Evolutionary conservation across 2,113 vertebrate species (phyloP).

Genomic region (Pholis gunnellus): DNA sequence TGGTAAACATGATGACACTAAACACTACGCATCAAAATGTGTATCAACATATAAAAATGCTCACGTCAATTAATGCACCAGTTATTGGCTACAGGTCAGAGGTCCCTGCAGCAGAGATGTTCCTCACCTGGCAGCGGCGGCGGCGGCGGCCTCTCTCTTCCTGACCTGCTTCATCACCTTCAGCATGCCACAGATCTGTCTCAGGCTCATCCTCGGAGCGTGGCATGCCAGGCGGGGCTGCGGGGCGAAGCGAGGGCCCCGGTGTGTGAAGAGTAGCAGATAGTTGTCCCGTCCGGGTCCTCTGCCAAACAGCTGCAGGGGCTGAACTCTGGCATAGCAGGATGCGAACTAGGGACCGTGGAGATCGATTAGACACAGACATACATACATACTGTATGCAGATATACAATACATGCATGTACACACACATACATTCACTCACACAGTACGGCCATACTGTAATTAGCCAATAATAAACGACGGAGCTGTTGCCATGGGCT

Average conservation of each 20-base stretch:
- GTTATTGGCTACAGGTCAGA: neutral
- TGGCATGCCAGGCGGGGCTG: constrained; percentile 73
- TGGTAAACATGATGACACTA: neutral
- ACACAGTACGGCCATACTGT: neutral
- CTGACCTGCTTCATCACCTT: constrained; percentile 81
- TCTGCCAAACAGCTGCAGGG: constrained; percentile 70
- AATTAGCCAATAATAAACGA: neutral
- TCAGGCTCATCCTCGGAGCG: constrained; percentile 81
- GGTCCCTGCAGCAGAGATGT: neutral
- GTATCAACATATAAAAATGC: neutral
- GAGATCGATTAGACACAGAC: neutral
- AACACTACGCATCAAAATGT: neutral
- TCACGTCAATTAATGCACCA: neutral
- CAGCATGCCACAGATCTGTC: constrained; percentile 83
- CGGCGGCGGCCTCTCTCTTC: constrained; percentile 69
- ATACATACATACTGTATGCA: neutral
- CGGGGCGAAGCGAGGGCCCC: constrained; percentile 72
- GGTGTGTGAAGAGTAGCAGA: constrained; percentile 72
- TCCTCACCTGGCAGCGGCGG: constrained; percentile 67
- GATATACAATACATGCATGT: neutral
- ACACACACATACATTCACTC: neutral
- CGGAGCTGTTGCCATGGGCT: neutral
- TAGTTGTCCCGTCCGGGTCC: constrained; percentile 61
- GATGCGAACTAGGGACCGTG: constrained; percentile 78
- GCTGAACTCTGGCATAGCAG: constrained; percentile 74